Evolutionary conservation across 1,140 invertebrate genomes (phyloP), one percentile per base, ranked within the genome.

Genomic region (Calephelis virginiensis): DNA sequence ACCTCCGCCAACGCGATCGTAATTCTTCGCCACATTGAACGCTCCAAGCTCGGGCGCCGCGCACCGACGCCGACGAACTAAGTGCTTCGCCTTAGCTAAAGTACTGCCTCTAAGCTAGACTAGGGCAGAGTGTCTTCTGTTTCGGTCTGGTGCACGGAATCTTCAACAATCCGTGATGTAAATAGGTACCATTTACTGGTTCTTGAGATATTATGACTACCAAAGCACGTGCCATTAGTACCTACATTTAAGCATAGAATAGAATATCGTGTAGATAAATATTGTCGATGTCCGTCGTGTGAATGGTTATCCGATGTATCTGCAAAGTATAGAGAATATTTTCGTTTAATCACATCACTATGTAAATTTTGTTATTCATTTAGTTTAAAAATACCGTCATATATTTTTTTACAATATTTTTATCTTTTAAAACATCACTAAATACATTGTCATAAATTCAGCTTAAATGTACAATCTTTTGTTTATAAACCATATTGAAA

Each of bases 11-110:
- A 28, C 82, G 83, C 46, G 81, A 87, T 61, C 71, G 82, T 8
- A 82, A 85, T 71, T 72, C 81, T n/a, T 81, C 85, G 17, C 73
- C 83, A 68, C 83, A 88, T 77, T 89, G 85, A 87, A 68, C 53
- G 63, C 28, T 56, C 14, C 56, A 59, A 37, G 61, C 28, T 67
- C 61, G 45, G 70, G 70, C 73, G 72, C 67, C 70, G 77, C 71
- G 73, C 67, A 73, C 68, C 75, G 69, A 73, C 68, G 69, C 73
- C 68, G 71, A 76, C 76, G 78, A 82, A 82, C 78, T 80, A 74
- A 85, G 74, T 81, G 80, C 79, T 80, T 77, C 74, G 75, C 75
- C 73, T 78, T 81, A 80, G 69, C 64, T 69, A 82, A 78, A 76
- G 76, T 71, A 75, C 73, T 80, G 79, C 80, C 80, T 71, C 66